Percentiles rank a stretch among this genome's conserved stretches.
phyloP scores from a whole-genome alignment of 2,888 invertebrate genomes.

The Thecophora atra region DNA sequence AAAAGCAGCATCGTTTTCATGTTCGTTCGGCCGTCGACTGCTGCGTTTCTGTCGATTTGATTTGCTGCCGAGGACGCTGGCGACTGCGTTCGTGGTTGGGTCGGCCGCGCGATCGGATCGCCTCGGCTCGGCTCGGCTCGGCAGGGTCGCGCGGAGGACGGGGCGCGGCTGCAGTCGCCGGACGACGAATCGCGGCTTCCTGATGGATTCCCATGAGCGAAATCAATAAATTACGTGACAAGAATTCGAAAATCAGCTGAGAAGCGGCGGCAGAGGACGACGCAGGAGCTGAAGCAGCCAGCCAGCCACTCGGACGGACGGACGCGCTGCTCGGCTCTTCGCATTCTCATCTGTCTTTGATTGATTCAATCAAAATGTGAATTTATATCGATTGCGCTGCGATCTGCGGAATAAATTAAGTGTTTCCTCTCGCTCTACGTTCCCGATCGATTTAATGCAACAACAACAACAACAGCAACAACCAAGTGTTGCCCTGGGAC shows the following conservation, averaged over 20 bases:
- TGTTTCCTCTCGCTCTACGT: constrained; percentile 18
- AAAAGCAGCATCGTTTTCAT: constrained; percentile 26
- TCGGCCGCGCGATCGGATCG: constrained; percentile 16
- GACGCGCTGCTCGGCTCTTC: not conserved
- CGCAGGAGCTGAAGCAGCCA: too few species aligned
- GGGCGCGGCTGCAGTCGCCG: too few species aligned
- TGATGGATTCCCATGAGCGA: constrained; percentile 60
- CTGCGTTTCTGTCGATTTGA: not conserved
- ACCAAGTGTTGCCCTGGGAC: too few species aligned
- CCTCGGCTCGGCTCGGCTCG: too few species aligned
- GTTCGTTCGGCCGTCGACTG: constrained; percentile 24
- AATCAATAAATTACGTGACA: constrained; percentile 66
- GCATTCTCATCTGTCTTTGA: constrained; percentile 49
- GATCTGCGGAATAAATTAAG: constrained; percentile 42
- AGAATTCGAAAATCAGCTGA: constrained; percentile 52
- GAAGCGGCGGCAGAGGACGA: constrained; percentile 33
- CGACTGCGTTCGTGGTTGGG: not conserved
- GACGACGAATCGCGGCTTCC: not conserved
- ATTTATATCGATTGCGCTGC: constrained; percentile 48
- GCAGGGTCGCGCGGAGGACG: too few species aligned
- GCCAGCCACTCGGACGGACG: not conserved
- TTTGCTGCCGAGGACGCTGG: not conserved
- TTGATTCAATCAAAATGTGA: constrained; percentile 62
- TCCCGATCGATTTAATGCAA: constrained; percentile 19
- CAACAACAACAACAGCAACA: not conserved